A percentile compares a stretch with the other conserved stretches of the same genome.
Conservation (phyloP, 1,140 invertebrate species). For the Papilio dardanus region DNA sequence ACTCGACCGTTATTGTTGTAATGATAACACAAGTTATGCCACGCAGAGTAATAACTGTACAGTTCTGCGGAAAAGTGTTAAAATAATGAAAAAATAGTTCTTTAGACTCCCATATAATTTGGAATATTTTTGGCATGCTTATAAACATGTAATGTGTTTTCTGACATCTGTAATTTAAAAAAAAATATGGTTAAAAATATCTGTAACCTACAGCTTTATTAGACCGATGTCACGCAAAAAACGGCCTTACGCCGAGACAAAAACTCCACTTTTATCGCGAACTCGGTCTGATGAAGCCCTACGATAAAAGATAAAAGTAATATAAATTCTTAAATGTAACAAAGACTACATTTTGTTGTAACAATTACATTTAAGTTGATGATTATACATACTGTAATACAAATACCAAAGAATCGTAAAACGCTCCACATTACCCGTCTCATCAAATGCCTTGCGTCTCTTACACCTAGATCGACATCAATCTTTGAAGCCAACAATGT, state of each 20-base stretch:
- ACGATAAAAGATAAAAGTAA: too few species aligned
- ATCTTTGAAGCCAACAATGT: not conserved
- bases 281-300: too few species aligned
- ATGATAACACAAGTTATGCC: conserved; percentile 42
- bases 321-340: too few species aligned
- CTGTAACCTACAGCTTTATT: too few species aligned
- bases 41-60: conserved; percentile 11
- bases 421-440: not conserved
- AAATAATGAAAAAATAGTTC: not conserved
- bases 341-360: not conserved
- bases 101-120: too few species aligned
- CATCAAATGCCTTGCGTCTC: not conserved
- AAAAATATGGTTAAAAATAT: too few species aligned
- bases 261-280: too few species aligned
- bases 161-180: too few species aligned
- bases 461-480: not conserved
- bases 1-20: conserved; percentile 46
- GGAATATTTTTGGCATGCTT: too few species aligned
- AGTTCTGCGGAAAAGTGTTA: not conserved
- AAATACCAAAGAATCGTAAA: not conserved
- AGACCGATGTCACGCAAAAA: too few species aligned
- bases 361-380: not conserved
- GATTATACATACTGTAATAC: not conserved
- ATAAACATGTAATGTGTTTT: too few species aligned
- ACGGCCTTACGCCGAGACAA: too few species aligned